Evolutionary conservation across 2,888 invertebrate genomes (phyloP), one percentile per base, ranked within the genome.

Genomic region (Meteorus cinctellus): DNA sequence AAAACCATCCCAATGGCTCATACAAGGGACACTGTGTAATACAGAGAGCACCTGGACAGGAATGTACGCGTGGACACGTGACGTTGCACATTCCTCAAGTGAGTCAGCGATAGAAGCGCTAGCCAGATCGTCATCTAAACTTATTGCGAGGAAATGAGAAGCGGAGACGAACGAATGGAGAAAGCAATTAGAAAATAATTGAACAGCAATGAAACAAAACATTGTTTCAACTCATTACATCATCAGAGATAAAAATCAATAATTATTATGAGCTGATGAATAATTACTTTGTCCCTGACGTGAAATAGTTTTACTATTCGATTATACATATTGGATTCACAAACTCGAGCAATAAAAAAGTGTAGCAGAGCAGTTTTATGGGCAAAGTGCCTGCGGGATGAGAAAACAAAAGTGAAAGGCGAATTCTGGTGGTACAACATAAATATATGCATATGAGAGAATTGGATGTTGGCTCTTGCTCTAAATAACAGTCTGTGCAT

Each of bases 51-150:
- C 16, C 36, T 51, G 31, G 55, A 59, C 59, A 69, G 59, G 72
- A 69, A 76, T 76, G 74, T 55, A 74, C 70, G 45, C 76, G 71
- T 75, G 77, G 74, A 67, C 69, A 76, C 69, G 70, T 79, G 79
- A 79, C 74, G 67, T 66, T 73, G 79, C 77, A 68, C 73, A 79
- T 79, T 78, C 79, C 74, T 3, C 27, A 16, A 27, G 68, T 76
- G 79, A 80, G 59, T 81, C 78, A 81, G 74, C 74, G 41, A 41
- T 72, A 55, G 74, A 77, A 76, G 71, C 70, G 36, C 31, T 63
- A 19, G 65, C 65, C 59, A 65, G 72, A 74, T 36, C 72, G 70
- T 76, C 74, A 69, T 62, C 27, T 34, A 51, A 65, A 66, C 19
- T 55, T 55, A 55, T 55, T 19, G 19, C 55, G n/a, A 24, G 55